These are phyloP conservation scores for Drosophila nigricruria DNA, from an alignment of 2,888 invertebrate genomes.

Conservation along the genomic window DNA sequence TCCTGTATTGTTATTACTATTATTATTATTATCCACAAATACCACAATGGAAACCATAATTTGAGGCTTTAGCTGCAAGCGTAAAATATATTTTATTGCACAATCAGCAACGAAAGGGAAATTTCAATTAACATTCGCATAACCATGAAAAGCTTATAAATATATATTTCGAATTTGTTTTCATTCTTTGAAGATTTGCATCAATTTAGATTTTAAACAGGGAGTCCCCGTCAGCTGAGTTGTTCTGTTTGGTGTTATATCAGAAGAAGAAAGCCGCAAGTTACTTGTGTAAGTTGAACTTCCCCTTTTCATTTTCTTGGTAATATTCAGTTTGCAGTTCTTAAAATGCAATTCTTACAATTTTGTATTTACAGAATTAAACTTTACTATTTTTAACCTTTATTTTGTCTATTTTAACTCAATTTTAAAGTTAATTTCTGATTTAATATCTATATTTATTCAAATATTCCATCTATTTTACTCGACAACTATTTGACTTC, in stretches of 20 bases:
- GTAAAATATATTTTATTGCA: neutral
- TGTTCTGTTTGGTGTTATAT: too few species aligned
- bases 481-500: neutral
- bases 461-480: neutral
- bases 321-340: too few species aligned
- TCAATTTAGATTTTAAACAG: neutral
- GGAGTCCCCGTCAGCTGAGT: neutral
- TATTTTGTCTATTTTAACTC: neutral
- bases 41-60: constrained; percentile 11
- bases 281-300: too few species aligned
- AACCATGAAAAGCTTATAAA: neutral
- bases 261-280: too few species aligned
- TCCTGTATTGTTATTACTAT: constrained; percentile 4
- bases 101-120: constrained; percentile 1
- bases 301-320: too few species aligned
- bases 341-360: too few species aligned
- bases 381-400: neutral
- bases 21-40: constrained; percentile 7
- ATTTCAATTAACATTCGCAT: constrained; percentile 9
- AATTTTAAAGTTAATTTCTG: too few species aligned
- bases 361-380: too few species aligned
- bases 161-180: neutral
- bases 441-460: neutral
- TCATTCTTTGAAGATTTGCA: neutral
- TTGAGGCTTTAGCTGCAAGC: neutral